Evolutionary conservation across 2,797 vertebrate genomes (phyloP), one percentile per base, ranked within the genome.

Genomic region (Pelochelys cantorii): DNA sequence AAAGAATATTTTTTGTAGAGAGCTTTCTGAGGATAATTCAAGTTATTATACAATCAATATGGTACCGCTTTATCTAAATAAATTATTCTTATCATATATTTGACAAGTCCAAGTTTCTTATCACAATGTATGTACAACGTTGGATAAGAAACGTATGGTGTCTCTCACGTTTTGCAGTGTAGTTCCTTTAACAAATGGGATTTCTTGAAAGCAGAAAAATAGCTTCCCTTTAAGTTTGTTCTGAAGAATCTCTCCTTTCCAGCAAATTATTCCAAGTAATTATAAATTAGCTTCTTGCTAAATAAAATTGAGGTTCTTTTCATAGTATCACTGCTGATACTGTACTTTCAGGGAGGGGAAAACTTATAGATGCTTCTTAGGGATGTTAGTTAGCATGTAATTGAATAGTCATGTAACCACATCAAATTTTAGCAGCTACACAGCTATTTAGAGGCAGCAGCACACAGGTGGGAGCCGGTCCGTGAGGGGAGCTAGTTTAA

Each of bases 281-380:
- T 84, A 54, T 23, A 57, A 74, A 4, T 55, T 85, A 90, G 18
- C 18, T 22, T 79, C 2, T 34, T 68, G 59, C 1, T 11, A 18
- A 15, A 77, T 89, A 31, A 60, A 80, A 20, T 48, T 59, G 25
- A 84, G 56, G 48, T 83, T 4, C 3, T 15, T 3, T 25, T 87
- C 89, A 54, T 65, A 79, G 15, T 90, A 0, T 91, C 62, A 10
- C 22, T 88, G 37, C 75, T 42, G 55, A 48, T 91, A 53, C 29
- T 52, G 23, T 92, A 62, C 42, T 2, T 0, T 22, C n/a, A n/a
- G 15, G 31, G 2, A 7, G 5, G 23, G 18, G 1, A 1, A 52
- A 52, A 52, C 59, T 79, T 86, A 12, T 52, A 8, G 6, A 25
- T 77, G 23, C 74, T 48, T 7, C 0, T 0, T 81, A 48, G 42